Evolutionary conservation across 2,888 invertebrate species (phyloP).

Genomic region (Cerastoderma edule): DNA sequence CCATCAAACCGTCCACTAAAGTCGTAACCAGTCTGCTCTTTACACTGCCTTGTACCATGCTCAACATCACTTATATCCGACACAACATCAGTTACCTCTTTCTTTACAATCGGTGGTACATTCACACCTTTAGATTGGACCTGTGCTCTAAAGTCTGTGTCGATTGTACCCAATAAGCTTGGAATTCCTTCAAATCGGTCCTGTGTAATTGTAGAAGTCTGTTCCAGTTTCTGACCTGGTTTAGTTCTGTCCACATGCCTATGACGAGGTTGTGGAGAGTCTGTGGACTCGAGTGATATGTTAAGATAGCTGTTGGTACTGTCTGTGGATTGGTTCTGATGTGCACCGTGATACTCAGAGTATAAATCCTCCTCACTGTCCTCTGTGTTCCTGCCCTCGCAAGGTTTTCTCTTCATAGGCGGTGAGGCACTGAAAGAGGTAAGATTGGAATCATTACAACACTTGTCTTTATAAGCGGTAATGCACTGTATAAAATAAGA

Average conservation of each 20-base stretch:
- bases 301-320: conserved; percentile 41
- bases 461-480: too few relatives aligned
- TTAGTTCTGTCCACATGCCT: conserved; percentile 33
- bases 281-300: conserved; percentile 21
- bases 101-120: neutral
- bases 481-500: too few relatives aligned
- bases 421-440: conserved; percentile 71
- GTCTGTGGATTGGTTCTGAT: conserved; percentile 48
- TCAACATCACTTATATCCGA: neutral
- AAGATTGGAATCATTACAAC: too few relatives aligned
- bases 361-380: conserved; percentile 81
- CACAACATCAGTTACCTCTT: too few relatives aligned
- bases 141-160: conserved; percentile 73
- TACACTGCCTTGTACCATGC: neutral
- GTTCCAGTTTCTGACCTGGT: neutral
- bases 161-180: conserved; percentile 77
- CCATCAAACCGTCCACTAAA: conserved; percentile 73
- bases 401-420: conserved; percentile 71
- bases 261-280: conserved; percentile 34
- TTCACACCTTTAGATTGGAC: neutral
- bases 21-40: conserved; percentile 57
- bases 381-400: conserved; percentile 76
- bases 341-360: conserved; percentile 77
- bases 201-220: too few relatives aligned
- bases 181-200: conserved; percentile 66